Evolutionary conservation across 2,797 vertebrate species (phyloP).

Genomic region (Sebastes diaconus): DNA sequence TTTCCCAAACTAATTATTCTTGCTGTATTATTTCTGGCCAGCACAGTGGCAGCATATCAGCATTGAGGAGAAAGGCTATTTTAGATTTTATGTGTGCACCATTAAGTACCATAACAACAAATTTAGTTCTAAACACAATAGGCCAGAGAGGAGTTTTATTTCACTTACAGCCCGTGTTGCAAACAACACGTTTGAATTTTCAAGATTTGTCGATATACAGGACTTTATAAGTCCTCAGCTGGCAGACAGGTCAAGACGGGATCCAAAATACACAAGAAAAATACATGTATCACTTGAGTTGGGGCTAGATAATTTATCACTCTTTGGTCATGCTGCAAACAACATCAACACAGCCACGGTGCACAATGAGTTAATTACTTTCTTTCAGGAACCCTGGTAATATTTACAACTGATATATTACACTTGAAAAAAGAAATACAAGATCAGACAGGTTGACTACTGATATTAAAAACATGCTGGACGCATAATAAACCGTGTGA

Average conservation of each 20-base stretch:
- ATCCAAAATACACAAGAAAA: background rate
- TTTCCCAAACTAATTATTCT: background rate
- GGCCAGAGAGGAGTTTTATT: background rate
- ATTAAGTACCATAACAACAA: background rate
- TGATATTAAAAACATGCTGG: slow-evolving; percentile 16
- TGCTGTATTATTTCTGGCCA: background rate
- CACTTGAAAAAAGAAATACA: slow-evolving; percentile 31
- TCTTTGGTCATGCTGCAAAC: background rate
- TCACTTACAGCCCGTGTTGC: background rate
- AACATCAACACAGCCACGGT: background rate
- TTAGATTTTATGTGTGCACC: background rate
- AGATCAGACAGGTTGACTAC: background rate
- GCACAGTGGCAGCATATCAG: background rate
- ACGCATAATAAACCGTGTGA: slow-evolving; percentile 14
- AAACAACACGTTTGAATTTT: background rate
- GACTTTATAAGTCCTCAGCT: background rate
- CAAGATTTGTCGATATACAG: background rate
- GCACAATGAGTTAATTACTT: background rate
- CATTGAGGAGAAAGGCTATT: background rate
- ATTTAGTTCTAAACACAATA: too few relatives aligned
- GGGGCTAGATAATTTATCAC: background rate
- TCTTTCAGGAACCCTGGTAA: background rate
- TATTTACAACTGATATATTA: slow-evolving; percentile 19
- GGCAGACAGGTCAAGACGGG: background rate
- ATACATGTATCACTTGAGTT: background rate